Evolutionary conservation across 1,140 invertebrate species (phyloP).

Genomic region (Caenorhabditis remanei): DNA sequence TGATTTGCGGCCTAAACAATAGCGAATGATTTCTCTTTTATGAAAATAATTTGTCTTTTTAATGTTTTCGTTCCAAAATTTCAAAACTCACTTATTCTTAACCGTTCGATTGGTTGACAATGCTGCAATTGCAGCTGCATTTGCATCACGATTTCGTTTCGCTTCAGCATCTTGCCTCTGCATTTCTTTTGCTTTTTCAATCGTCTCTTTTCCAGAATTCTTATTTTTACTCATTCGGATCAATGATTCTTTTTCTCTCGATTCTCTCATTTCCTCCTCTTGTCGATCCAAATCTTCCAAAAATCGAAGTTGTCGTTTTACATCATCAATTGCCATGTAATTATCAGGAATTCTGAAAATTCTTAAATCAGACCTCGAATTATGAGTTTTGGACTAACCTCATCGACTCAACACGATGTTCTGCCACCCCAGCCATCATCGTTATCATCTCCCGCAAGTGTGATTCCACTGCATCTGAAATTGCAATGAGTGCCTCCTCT

Average conservation of each 20-base stretch:
- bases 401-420: conserved; percentile 56
- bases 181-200: conserved; percentile 68
- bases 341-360: conserved; percentile 36
- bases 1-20: too few relatives aligned
- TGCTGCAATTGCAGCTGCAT: conserved; percentile 69
- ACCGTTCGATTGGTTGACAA: conserved; percentile 52
- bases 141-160: conserved; percentile 69
- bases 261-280: conserved; percentile 62
- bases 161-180: conserved; percentile 66
- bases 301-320: conserved; percentile 64
- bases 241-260: conserved; percentile 65
- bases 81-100: conserved; percentile 51
- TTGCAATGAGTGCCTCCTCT: conserved; percentile 59
- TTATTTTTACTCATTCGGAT: conserved; percentile 67
- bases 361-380: background rate
- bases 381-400: background rate
- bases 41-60: background rate
- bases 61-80: background rate
- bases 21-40: too few relatives aligned
- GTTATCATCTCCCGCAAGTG: conserved; percentile 56
- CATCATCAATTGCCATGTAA: conserved; percentile 62
- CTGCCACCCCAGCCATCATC: conserved; percentile 55
- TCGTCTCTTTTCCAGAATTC: conserved; percentile 65
- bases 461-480: conserved; percentile 62
- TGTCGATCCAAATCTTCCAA: conserved; percentile 66